phyloP scores from a whole-genome alignment of 53 echinoderm and acorn worm species.

The Pentamera pediparva region DNA sequence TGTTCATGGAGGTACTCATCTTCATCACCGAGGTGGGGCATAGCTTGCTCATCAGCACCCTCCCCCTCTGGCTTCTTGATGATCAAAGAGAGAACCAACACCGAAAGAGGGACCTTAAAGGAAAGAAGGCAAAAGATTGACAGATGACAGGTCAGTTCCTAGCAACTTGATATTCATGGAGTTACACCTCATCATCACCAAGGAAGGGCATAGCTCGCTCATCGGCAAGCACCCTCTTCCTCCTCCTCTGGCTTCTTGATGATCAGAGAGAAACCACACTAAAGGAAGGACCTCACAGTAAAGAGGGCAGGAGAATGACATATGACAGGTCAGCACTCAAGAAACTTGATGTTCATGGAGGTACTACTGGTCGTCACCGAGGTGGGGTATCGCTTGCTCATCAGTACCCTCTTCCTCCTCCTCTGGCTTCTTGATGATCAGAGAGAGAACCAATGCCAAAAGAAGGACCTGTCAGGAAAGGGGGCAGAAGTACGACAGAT shows the following conservation, averaged over 20 bases:
- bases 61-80: conserved; percentile 70
- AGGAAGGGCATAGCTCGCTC: conserved; percentile 41
- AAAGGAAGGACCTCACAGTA: no score
- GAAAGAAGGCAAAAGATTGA: conserved; percentile 10
- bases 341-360: no score
- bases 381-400: conserved; percentile 35
- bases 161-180: conserved; percentile 52
- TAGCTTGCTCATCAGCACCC: conserved; percentile 15
- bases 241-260: conserved; percentile 65
- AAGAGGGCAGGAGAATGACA: no score
- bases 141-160: conserved; percentile 38
- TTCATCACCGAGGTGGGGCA: conserved; percentile 61
- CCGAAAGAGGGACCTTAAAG: conserved; percentile 78
- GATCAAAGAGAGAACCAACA: conserved; percentile 72
- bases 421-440: conserved; percentile 80
- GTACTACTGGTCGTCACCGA: conserved; percentile 75
- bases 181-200: conserved; percentile 62
- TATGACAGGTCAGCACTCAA: no score
- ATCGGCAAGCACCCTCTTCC: conserved; percentile 37
- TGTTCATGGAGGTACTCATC: conserved; percentile 87
- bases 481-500: no score
- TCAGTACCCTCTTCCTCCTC: conserved; percentile 55
- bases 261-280: conserved; percentile 67
- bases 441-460: conserved; percentile 69
- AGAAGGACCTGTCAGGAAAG: conserved; percentile 58